These are phyloP conservation scores for Caenorhabditis becei DNA, from an alignment of 2,888 invertebrate species.

Conservation along the genomic window DNA sequence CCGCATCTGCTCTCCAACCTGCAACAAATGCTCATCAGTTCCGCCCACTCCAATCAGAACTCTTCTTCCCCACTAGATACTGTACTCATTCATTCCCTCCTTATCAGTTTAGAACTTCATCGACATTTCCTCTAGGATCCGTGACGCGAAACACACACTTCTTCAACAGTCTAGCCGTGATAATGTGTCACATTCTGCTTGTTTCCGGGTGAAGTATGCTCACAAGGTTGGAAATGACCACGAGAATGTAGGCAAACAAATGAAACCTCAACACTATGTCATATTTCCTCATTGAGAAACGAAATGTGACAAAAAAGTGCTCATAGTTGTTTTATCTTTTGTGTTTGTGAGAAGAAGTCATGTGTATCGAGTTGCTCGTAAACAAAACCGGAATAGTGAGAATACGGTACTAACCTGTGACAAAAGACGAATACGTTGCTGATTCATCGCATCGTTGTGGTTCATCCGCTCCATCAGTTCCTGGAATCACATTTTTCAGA, in stretches of 20 bases:
- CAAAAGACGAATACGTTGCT: slow-evolving; percentile 37
- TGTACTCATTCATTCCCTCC: slow-evolving; percentile 7
- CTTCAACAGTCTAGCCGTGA: slow-evolving; percentile 36
- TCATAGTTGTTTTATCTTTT: slow-evolving; percentile 28
- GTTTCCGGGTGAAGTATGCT: slow-evolving; percentile 30
- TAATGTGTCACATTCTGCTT: slow-evolving; percentile 22
- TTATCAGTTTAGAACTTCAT: slow-evolving; percentile 10
- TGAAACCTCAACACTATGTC: not conserved
- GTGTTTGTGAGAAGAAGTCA: slow-evolving; percentile 27
- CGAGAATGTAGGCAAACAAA: not conserved
- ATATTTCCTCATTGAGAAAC: slow-evolving; percentile 9
- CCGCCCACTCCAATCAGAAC: slow-evolving; percentile 42
- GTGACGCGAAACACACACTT: not conserved
- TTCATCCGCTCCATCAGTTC: not conserved
- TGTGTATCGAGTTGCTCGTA: slow-evolving; percentile 13
- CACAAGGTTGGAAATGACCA: not conserved
- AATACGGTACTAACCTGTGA: slow-evolving; percentile 34
- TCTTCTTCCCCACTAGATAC: slow-evolving; percentile 13
- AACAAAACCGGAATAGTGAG: slow-evolving; percentile 35
- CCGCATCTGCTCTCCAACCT: slow-evolving; percentile 46
- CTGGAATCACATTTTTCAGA: slow-evolving; percentile 8
- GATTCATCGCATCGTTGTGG: slow-evolving; percentile 31
- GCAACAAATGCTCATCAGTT: slow-evolving; percentile 13
- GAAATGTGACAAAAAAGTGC: slow-evolving; percentile 33
- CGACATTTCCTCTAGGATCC: slow-evolving; percentile 3